Conservation (phyloP, 1,140 invertebrate species). For the Platyura marginata region DNA sequence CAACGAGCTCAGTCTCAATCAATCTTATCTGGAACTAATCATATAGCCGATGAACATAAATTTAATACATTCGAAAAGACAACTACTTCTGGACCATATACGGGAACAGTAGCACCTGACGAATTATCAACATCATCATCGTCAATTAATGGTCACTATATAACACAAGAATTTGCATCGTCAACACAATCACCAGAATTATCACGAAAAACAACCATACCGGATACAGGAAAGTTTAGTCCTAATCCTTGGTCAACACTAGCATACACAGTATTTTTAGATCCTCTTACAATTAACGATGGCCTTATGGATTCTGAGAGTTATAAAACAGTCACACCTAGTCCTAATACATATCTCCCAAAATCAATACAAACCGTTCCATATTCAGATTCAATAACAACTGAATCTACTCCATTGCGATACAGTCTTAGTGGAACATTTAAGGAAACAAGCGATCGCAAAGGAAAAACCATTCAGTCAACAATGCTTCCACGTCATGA, state of each 20-base stretch:
- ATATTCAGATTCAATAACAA: not conserved
- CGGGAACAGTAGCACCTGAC: not conserved
- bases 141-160: constrained; percentile 1
- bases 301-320: constrained; percentile 23
- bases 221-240: constrained; percentile 21
- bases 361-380: constrained; percentile 4
- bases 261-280: constrained; percentile 37
- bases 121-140: not conserved
- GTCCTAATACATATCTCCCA: constrained; percentile 10
- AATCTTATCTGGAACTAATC: constrained; percentile 18
- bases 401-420: not conserved
- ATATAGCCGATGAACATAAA: constrained; percentile 8
- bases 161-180: constrained; percentile 8
- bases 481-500: not conserved
- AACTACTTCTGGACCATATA: not conserved
- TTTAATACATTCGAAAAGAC: constrained; percentile 9
- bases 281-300: constrained; percentile 51
- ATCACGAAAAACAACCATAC: constrained; percentile 14
- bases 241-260: constrained; percentile 16
- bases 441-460: not conserved
- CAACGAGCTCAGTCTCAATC: constrained; percentile 22
- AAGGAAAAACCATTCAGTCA: not conserved
- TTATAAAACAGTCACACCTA: constrained; percentile 8
- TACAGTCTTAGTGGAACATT: not conserved
- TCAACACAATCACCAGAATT: constrained; percentile 28